Conservation (phyloP, 92 coral and sea anemone species). For the Palythoa grandis region DNA sequence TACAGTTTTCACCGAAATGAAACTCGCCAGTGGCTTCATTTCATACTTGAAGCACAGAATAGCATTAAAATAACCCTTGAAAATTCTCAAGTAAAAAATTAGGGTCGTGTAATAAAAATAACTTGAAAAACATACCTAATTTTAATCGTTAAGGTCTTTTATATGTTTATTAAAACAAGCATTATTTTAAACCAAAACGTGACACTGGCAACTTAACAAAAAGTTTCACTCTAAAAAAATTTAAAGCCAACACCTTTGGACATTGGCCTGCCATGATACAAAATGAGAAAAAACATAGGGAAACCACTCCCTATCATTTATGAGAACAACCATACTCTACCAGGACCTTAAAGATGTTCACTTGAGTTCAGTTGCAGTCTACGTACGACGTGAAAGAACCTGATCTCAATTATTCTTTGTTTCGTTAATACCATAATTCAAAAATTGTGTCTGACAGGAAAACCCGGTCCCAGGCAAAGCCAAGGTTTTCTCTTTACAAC, state of each 20-base stretch:
- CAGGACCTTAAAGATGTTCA: not conserved
- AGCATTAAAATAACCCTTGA: conserved; percentile 31
- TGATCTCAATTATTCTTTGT: not conserved
- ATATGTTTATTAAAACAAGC: conserved; percentile 28
- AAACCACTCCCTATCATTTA: too few species aligned
- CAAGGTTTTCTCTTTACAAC: not conserved
- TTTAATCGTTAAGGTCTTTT: not conserved
- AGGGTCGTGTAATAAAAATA: conserved; percentile 37
- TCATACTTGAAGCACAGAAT: conserved; percentile 12
- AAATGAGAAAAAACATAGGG: not conserved
- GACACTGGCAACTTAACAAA: conserved; percentile 3
- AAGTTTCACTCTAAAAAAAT: not conserved
- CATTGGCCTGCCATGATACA: not conserved
- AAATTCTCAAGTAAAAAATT: conserved; percentile 34
- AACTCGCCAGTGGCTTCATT: not conserved
- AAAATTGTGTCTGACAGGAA: not conserved
- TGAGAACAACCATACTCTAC: not conserved
- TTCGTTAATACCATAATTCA: not conserved
- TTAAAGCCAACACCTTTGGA: not conserved
- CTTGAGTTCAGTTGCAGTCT: conserved; percentile 1
- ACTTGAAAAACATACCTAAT: conserved; percentile 30
- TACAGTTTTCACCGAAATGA: conserved; percentile 24
- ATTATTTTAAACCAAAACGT: not conserved
- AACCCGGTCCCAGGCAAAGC: not conserved
- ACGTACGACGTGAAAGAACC: not conserved